Conservation (phyloP, 2,888 invertebrate genomes). For the Macaria notata region DNA sequence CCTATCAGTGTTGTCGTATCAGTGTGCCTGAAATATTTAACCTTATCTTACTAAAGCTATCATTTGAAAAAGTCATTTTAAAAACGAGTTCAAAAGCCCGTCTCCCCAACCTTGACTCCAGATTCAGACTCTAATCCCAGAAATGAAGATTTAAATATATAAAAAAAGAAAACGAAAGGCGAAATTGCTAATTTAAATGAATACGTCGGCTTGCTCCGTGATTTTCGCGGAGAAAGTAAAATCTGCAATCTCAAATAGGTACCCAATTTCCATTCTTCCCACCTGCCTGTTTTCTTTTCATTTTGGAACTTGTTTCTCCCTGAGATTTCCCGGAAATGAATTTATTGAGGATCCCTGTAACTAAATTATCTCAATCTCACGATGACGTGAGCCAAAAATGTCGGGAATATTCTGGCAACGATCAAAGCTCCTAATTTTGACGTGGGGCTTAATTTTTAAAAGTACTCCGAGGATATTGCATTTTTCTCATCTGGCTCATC, state of each 20-base stretch:
- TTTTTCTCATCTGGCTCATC: neutral
- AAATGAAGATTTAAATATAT: constrained; percentile 23
- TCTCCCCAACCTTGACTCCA: constrained; percentile 9
- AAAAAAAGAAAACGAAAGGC: constrained; percentile 22
- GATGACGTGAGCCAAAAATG: constrained; percentile 20
- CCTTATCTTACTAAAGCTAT: neutral
- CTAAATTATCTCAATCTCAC: constrained; percentile 27
- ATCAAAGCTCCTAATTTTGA: constrained; percentile 14
- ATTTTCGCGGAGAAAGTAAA: constrained; percentile 33
- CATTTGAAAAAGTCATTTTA: neutral
- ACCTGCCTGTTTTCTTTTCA: constrained; percentile 43
- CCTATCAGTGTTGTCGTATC: too few species aligned
- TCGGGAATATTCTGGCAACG: constrained; percentile 11
- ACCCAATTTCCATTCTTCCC: constrained; percentile 37
- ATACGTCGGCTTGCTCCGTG: constrained; percentile 34
- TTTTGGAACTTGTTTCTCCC: constrained; percentile 31
- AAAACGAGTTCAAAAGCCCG: neutral
- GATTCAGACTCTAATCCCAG: constrained; percentile 13
- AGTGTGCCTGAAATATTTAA: too few species aligned
- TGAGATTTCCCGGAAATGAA: constrained; percentile 33
- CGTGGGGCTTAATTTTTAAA: neutral
- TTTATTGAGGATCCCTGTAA: constrained; percentile 30
- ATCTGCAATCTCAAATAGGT: constrained; percentile 38
- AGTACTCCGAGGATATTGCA: constrained; percentile 1
- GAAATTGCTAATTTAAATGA: constrained; percentile 39